These are phyloP conservation scores for Oophaga pumilio DNA, from an alignment of 2,113 vertebrate species.

Conservation along the genomic window DNA sequence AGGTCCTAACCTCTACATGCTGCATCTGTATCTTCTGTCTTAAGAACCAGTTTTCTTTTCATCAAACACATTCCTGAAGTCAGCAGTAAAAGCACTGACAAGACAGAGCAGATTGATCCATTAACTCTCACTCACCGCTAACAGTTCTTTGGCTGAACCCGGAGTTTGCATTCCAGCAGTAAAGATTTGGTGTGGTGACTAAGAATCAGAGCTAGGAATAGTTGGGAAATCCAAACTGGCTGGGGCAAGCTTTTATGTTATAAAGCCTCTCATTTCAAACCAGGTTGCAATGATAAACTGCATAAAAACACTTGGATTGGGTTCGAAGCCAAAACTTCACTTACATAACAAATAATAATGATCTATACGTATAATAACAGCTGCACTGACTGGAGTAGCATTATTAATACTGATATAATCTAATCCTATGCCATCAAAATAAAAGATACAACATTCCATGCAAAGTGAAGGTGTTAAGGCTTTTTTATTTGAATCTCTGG, in stretches of 20 bases:
- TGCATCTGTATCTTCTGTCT: constrained; percentile 77
- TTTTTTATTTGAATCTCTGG: too few relatives aligned
- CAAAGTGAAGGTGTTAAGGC: not conserved
- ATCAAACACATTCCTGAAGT: constrained; percentile 94
- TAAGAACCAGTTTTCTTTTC: constrained; percentile 85
- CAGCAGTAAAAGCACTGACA: constrained; percentile 84
- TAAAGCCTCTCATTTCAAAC: constrained; percentile 26
- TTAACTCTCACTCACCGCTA: constrained; percentile 90
- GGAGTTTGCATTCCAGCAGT: constrained; percentile 80
- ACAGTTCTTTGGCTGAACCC: constrained; percentile 89
- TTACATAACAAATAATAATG: constrained; percentile 17
- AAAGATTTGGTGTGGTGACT: constrained; percentile 76
- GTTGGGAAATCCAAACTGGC: constrained; percentile 40
- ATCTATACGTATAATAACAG: not conserved
- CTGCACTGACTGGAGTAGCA: not conserved
- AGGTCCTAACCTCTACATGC: constrained; percentile 73
- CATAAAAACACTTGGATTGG: constrained; percentile 17
- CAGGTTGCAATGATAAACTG: constrained; percentile 7
- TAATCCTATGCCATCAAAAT: not conserved
- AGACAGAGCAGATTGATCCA: constrained; percentile 89
- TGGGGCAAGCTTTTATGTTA: constrained; percentile 22
- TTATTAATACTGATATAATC: not conserved
- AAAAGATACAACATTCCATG: not conserved
- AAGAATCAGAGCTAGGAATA: constrained; percentile 28
- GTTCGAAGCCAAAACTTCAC: constrained; percentile 15